Evolutionary conservation across 2,797 vertebrate species (phyloP).

Genomic region (Tarsius wallacei): DNA sequence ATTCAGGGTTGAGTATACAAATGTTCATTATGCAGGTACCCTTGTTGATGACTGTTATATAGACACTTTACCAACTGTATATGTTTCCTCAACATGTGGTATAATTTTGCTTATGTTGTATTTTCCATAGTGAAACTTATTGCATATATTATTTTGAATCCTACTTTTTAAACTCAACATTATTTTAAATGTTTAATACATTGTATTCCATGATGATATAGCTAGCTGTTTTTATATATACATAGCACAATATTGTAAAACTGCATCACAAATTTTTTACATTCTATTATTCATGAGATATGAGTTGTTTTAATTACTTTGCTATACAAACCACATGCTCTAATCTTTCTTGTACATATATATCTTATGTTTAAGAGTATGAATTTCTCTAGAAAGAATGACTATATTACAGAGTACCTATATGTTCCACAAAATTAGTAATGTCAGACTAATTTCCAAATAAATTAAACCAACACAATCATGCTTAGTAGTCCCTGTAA

Average conservation of each 20-base stretch:
- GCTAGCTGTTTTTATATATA: background rate
- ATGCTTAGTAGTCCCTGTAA: background rate
- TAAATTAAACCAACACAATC: background rate
- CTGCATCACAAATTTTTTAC: background rate
- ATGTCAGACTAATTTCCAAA: background rate
- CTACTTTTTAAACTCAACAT: background rate
- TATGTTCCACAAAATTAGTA: background rate
- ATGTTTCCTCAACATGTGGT: background rate
- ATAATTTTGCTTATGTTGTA: background rate
- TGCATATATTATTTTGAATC: background rate
- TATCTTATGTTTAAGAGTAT: background rate
- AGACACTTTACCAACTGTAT: background rate
- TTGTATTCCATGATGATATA: background rate
- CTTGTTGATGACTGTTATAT: background rate
- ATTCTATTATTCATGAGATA: background rate
- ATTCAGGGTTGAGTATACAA: too few relatives aligned
- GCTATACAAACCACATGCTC: background rate
- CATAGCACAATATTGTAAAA: background rate
- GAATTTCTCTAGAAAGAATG: background rate
- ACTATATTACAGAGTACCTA: accelerated
- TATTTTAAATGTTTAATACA: background rate
- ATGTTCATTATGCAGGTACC: too few relatives aligned
- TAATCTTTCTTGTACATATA: background rate
- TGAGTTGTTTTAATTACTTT: background rate
- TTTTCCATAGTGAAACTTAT: background rate